These are phyloP conservation scores for Andrena cerasifolii DNA, from an alignment of 1,140 invertebrate genomes.

Conservation along the genomic window DNA sequence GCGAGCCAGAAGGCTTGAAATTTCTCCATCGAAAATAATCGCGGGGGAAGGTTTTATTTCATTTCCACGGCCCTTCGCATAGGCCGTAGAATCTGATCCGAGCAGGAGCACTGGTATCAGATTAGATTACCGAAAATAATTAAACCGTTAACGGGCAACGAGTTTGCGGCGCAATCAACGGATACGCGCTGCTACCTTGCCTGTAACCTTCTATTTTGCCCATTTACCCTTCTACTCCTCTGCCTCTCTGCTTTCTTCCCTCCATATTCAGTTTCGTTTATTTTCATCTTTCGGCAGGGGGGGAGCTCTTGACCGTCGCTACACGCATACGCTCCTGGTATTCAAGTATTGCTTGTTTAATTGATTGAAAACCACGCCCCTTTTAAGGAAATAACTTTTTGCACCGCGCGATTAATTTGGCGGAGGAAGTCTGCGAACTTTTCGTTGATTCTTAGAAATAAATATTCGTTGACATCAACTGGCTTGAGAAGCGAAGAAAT, in stretches of 20 bases:
- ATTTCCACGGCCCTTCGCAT: slow-evolving; percentile 46
- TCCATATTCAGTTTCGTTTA: slow-evolving; percentile 17
- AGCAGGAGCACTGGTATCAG: slow-evolving; percentile 42
- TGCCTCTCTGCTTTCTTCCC: background rate
- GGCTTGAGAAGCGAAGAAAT: no score
- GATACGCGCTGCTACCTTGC: slow-evolving; percentile 37
- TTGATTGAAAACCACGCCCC: no score
- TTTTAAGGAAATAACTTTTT: no score
- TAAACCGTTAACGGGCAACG: slow-evolving; percentile 63
- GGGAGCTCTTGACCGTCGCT: no score
- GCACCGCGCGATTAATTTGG: no score
- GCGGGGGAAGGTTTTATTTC: slow-evolving; percentile 42
- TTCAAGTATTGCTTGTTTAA: no score
- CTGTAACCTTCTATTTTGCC: background rate
- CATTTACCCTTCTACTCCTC: background rate
- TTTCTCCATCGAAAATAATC: slow-evolving; percentile 53
- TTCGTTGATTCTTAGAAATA: no score
- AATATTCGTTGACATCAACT: no score
- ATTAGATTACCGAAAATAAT: slow-evolving; percentile 60
- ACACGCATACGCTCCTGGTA: no score
- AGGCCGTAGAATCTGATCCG: slow-evolving; percentile 63
- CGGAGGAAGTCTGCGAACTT: no score
- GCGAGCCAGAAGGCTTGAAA: slow-evolving; percentile 21
- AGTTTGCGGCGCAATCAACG: slow-evolving; percentile 51
- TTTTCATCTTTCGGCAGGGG: no score